Conservation (phyloP, 2,797 vertebrate species). For the Spheniscus humboldti region DNA sequence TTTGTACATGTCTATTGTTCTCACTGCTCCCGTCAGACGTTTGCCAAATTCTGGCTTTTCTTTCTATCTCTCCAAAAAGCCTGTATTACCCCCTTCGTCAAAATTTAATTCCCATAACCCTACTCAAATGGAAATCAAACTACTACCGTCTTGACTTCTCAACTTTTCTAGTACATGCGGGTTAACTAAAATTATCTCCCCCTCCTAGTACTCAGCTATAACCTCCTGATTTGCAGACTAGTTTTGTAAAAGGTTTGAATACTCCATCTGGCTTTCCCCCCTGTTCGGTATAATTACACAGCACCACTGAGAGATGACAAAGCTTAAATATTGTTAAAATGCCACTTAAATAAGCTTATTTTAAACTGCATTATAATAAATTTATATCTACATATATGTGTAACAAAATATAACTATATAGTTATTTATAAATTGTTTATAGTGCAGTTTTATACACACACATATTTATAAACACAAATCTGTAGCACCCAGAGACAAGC, state of each 20-base stretch:
- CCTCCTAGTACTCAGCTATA: background rate
- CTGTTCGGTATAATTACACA: background rate
- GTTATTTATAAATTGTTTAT: background rate
- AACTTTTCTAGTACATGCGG: background rate
- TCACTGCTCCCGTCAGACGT: background rate
- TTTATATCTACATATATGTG: background rate
- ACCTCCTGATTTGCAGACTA: background rate
- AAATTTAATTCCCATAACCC: background rate
- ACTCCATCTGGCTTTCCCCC: background rate
- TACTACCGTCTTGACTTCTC: background rate
- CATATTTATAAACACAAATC: background rate
- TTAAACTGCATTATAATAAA: background rate
- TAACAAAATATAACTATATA: background rate
- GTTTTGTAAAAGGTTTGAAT: background rate
- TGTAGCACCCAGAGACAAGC: background rate
- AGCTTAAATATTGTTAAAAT: background rate
- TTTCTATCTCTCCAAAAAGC: background rate
- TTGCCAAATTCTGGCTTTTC: background rate
- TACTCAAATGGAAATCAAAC: background rate
- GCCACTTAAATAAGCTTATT: background rate
- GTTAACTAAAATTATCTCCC: background rate
- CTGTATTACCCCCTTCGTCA: background rate
- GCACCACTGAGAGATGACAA: background rate
- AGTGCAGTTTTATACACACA: fast-evolving
- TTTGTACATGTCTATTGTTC: background rate